phyloP scores from a whole-genome alignment of 2,113 vertebrate genomes.

The Ciconia boyciana region DNA sequence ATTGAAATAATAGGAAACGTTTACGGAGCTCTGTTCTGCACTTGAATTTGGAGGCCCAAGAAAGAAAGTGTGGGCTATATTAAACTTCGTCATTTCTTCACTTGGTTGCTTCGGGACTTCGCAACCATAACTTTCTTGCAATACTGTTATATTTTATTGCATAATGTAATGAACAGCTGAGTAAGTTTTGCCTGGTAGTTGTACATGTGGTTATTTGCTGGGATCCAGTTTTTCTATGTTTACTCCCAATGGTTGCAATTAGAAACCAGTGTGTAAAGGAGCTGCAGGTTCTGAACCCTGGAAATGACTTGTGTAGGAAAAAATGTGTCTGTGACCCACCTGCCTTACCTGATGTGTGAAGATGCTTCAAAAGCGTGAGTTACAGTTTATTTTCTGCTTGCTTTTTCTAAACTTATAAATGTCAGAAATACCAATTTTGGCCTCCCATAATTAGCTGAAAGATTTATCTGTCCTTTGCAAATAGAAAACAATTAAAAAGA shows the following conservation, averaged over 20 bases:
- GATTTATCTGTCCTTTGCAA: not conserved
- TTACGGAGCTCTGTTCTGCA: not conserved
- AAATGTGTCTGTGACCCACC: not conserved
- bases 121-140: not conserved
- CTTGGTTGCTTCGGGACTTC: not conserved
- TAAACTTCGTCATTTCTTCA: not conserved
- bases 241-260: not conserved
- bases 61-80: not conserved
- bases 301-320: not conserved
- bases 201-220: not conserved
- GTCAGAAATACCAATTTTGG: not conserved
- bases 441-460: not conserved
- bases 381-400: not conserved
- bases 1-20: not conserved
- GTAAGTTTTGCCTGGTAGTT: not conserved
- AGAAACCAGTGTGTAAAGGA: not conserved
- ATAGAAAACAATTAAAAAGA: not conserved
- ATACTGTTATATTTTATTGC: constrained; percentile 5
- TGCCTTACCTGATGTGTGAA: not conserved
- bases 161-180: not conserved
- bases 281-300: not conserved
- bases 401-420: not conserved
- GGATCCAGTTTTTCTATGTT: not conserved
- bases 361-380: not conserved
- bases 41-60: not conserved